These are phyloP conservation scores for Solen grandis DNA, from an alignment of 1,140 invertebrate genomes.

Conservation along the genomic window DNA sequence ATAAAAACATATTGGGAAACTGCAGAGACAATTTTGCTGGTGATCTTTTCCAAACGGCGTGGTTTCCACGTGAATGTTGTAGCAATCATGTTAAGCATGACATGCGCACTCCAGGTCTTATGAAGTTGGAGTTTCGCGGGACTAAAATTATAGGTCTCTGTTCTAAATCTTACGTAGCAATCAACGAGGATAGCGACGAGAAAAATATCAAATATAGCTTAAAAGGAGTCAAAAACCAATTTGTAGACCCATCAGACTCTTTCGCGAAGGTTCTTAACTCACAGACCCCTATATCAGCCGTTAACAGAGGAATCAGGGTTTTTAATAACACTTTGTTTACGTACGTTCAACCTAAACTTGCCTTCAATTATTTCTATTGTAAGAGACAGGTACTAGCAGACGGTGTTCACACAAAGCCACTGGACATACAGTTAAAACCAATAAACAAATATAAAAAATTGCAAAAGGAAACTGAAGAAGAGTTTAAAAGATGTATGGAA, in stretches of 20 bases:
- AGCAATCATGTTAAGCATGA: no score
- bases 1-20: no score
- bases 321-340: slow-evolving; percentile 11
- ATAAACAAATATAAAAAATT: no score
- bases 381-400: background rate
- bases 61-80: no score
- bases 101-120: no score
- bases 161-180: no score
- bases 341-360: background rate
- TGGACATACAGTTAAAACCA: no score
- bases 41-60: no score
- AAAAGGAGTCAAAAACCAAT: no score
- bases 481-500: background rate
- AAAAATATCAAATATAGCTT: background rate
- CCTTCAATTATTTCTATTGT: slow-evolving; percentile 17
- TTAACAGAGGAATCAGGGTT: slow-evolving; percentile 7
- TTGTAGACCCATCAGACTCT: background rate
- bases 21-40: slow-evolving; percentile 7
- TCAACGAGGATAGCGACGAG: background rate
- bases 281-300: background rate
- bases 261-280: background rate
- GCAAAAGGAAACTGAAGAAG: background rate
- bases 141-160: no score
- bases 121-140: no score
- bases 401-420: slow-evolving; percentile 9